phyloP scores from a whole-genome alignment of 2,797 vertebrate genomes.

The Peromyscus eremicus region DNA sequence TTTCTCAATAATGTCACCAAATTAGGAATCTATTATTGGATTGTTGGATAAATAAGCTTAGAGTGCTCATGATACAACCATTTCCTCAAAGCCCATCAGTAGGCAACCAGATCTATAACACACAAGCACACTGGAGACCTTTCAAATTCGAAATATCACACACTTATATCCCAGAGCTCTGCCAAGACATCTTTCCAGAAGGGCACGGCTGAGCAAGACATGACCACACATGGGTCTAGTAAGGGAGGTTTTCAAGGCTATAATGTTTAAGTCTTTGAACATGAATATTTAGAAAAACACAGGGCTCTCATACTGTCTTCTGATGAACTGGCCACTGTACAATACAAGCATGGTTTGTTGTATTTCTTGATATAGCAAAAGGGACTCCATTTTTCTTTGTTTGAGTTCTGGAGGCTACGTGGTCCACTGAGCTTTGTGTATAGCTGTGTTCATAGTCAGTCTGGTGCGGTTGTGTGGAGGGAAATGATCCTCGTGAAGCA shows the following conservation, averaged over 20 bases:
- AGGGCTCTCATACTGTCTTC: background rate
- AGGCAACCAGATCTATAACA: background rate
- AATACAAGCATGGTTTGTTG: background rate
- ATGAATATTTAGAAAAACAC: slow-evolving; percentile 4
- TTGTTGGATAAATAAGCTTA: background rate
- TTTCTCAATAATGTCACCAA: background rate
- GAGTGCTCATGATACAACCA: too few species aligned
- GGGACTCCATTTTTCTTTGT: background rate
- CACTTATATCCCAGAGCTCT: background rate
- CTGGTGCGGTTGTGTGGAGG: background rate
- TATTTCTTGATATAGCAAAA: background rate
- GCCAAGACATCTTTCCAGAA: background rate
- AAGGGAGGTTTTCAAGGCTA: background rate
- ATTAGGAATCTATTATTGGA: background rate
- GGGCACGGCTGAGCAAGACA: background rate
- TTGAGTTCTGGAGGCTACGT: background rate
- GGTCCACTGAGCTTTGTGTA: background rate
- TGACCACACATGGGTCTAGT: background rate
- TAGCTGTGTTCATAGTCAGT: background rate
- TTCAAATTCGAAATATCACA: background rate
- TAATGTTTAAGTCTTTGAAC: background rate
- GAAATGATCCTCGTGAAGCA: background rate
- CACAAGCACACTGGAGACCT: background rate
- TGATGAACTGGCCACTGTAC: background rate
- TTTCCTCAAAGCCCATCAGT: background rate